Evolutionary conservation across 2,888 invertebrate genomes (phyloP), one percentile per base, ranked within the genome.

Genomic region (Chaetogeoica ovagalla): DNA sequence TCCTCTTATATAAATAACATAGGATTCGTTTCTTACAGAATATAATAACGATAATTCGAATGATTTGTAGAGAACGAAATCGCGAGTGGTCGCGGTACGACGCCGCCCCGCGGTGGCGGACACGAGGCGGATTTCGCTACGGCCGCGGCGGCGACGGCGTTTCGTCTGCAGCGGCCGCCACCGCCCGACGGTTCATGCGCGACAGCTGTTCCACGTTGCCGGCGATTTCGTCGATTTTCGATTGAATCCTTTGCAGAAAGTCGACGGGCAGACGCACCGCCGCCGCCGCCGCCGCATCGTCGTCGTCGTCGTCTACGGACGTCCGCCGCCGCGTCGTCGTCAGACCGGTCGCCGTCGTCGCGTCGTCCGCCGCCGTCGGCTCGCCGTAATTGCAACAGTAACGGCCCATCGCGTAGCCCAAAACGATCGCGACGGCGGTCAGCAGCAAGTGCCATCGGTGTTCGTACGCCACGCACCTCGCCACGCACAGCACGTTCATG

Each of bases 371-470:
- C 4, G 21, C 7, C 21, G n/a, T n/a, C 43, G 21, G 13, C 13
- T 13, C 19, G 3, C 17, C 19, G 23, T 4, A 2, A 9, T 7
- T 11, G 43, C 15, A 39, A 39, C 8, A 60, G 23, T 48, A 60
- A 8, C 60, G 60, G 43, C 60, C 60, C 59, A 43, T 23, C 72
- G 23, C 17, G 19, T 23, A 72, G 6, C 72, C 72, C 19, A 72
- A 0, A 17, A 5, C 48, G 23, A 30, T 6, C 23, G 60, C 23
- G 19, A 5, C 19, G 19, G 13, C 23, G 19, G 17, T 19, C 39
- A 57, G 11, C 60, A 48, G 60, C 48, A 62, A 59, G 39, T 59
- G 57, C 70, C 9, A 39, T 57, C 70, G 59, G 37, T 70, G 57
- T n/a, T 70, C 57, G 37, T 11, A 8, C 13, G 57, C 7, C 13